A percentile compares a stretch with the other conserved stretches of the same genome.
Conservation (phyloP, 1,140 invertebrate genomes). For the Octopus sinensis region DNA sequence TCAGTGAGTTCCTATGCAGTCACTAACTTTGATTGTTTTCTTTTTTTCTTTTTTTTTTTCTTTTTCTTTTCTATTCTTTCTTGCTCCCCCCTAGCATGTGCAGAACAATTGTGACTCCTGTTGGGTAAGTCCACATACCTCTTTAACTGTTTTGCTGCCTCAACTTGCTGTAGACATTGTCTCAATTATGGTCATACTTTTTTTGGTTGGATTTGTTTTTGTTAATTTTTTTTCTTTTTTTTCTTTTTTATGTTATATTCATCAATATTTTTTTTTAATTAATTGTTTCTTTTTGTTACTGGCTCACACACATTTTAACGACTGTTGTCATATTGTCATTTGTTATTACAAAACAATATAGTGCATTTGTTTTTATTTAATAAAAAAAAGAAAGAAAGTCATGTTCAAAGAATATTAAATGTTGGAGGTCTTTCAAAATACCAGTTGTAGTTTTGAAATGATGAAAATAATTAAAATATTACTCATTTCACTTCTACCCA, state of each 20-base stretch:
- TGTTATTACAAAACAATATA: not conserved
- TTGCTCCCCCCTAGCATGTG: slow-evolving; percentile 35
- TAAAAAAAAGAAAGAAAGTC: too few relatives aligned
- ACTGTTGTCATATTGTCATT: not conserved
- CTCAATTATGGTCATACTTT: slow-evolving; percentile 24
- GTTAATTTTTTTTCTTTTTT: slow-evolving; percentile 8
- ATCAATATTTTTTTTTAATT: slow-evolving; percentile 5
- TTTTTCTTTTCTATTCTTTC: not conserved
- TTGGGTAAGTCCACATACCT: slow-evolving; percentile 44
- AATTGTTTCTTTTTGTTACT: not conserved
- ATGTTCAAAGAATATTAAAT: too few relatives aligned
- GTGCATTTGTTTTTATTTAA: too few relatives aligned
- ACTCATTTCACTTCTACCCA: too few relatives aligned
- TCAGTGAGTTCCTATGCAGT: not conserved
- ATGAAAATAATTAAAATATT: too few relatives aligned
- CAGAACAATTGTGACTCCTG: slow-evolving; percentile 51
- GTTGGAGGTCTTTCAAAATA: too few relatives aligned
- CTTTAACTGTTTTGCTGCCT: slow-evolving; percentile 45
- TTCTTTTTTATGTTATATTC: slow-evolving; percentile 12
- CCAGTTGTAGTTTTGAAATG: too few relatives aligned
- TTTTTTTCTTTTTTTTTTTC: not conserved
- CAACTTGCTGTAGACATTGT: not conserved
- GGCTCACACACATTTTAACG: not conserved
- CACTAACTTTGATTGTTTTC: not conserved
- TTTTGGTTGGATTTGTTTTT: slow-evolving; percentile 12